Conservation (phyloP, 1,140 invertebrate species). For the Varroa destructor region DNA sequence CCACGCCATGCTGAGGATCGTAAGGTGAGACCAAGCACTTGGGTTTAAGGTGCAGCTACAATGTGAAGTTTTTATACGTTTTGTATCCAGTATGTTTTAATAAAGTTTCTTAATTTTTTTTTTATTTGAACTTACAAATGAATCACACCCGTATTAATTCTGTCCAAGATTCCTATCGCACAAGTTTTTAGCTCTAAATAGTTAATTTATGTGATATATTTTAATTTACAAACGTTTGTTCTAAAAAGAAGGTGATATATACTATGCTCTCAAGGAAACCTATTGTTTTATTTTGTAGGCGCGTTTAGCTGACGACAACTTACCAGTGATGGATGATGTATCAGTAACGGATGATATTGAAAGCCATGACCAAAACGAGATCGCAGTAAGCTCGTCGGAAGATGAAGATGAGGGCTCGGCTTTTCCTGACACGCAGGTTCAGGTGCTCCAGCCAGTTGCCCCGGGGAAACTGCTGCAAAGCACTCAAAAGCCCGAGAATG, state of each 20-base stretch:
- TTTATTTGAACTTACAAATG: too few species aligned
- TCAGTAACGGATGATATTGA: constrained; percentile 35
- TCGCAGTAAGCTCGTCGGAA: constrained; percentile 23
- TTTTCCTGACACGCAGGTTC: constrained; percentile 48
- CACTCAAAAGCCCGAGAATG: neutral
- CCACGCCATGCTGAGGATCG: constrained; percentile 42
- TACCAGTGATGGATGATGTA: constrained; percentile 34
- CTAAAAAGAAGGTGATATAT: too few species aligned
- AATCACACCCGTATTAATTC: too few species aligned
- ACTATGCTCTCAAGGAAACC: too few species aligned
- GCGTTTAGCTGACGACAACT: neutral
- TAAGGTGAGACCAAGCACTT: constrained; percentile 36
- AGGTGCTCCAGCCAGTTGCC: constrained; percentile 37
- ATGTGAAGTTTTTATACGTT: constrained; percentile 30
- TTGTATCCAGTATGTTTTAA: constrained; percentile 13
- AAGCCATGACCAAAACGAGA: constrained; percentile 29
- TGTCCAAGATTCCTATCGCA: too few species aligned
- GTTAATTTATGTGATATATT: too few species aligned
- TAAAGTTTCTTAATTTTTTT: neutral
- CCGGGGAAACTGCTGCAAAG: constrained; percentile 32
- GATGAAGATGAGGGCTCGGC: constrained; percentile 28
- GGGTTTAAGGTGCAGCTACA: neutral
- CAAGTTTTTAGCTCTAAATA: too few species aligned
- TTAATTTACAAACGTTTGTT: too few species aligned
- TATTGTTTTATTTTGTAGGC: neutral